These are phyloP conservation scores for Larimichthys polyactis DNA, from an alignment of 2,113 vertebrate genomes.

Conservation along the genomic window DNA sequence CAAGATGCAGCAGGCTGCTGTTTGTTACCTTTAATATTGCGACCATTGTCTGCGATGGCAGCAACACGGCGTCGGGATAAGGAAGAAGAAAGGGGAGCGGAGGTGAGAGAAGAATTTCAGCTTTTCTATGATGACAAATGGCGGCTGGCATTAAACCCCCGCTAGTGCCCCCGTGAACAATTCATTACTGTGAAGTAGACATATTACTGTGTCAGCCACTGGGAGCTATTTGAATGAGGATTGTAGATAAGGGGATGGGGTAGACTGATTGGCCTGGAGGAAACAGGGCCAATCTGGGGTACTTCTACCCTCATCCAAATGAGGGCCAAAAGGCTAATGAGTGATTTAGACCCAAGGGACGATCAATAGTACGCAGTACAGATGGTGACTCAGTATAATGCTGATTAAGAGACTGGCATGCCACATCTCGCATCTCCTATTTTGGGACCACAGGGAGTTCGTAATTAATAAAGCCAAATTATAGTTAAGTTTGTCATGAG, in stretches of 20 bases:
- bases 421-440: slow-evolving; percentile 22
- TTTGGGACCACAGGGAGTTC: slow-evolving; percentile 8
- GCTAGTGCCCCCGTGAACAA: slow-evolving; percentile 44
- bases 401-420: slow-evolving; percentile 30
- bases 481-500: background rate
- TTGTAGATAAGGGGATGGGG: slow-evolving; percentile 27
- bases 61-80: slow-evolving; percentile 70
- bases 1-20: slow-evolving; percentile 79
- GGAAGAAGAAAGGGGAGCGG: slow-evolving; percentile 74
- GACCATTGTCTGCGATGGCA: slow-evolving; percentile 93
- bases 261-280: slow-evolving; percentile 42
- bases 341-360: slow-evolving; percentile 33
- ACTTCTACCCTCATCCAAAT: slow-evolving; percentile 44
- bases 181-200: slow-evolving; percentile 70
- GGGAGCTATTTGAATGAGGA: slow-evolving; percentile 55
- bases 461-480: slow-evolving; percentile 16
- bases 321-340: slow-evolving; percentile 62
- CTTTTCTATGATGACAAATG: slow-evolving; percentile 63
- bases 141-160: slow-evolving; percentile 34
- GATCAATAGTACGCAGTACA: slow-evolving; percentile 50
- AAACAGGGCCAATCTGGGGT: slow-evolving; percentile 35
- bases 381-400: slow-evolving; percentile 36
- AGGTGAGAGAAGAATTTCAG: slow-evolving; percentile 47
- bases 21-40: slow-evolving; percentile 95
- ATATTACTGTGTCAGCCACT: slow-evolving; percentile 54